A percentile compares a stretch with the other conserved stretches of the same genome.
Evolutionary conservation across 2,113 vertebrate genomes (phyloP).

Genomic region (Tamias sibiricus): DNA sequence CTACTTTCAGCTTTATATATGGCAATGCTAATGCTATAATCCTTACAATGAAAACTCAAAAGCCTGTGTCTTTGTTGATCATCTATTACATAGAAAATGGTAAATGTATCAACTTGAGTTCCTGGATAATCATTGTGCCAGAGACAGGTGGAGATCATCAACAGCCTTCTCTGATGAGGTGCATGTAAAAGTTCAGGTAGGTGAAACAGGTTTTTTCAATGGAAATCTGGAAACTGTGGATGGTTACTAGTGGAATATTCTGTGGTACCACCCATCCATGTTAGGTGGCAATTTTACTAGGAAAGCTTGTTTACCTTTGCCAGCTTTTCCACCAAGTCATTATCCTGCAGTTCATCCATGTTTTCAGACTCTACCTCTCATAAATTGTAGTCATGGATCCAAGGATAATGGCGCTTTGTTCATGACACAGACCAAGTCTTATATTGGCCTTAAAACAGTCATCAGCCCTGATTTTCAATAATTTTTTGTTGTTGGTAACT

Average conservation of each 20-base stretch:
- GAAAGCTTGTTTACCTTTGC: not conserved
- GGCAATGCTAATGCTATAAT: not conserved
- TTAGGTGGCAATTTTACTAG: accelerated
- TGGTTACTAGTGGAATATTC: not conserved
- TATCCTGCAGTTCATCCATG: not conserved
- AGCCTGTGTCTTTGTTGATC: not conserved
- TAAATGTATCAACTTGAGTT: not conserved
- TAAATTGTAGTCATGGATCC: accelerated
- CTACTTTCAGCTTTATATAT: not conserved
- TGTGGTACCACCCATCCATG: accelerated
- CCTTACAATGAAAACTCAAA: not conserved
- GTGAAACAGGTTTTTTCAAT: not conserved
- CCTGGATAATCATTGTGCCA: not conserved
- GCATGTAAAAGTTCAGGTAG: too few relatives aligned
- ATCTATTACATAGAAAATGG: not conserved
- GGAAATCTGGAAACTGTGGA: not conserved
- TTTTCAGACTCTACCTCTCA: not conserved
- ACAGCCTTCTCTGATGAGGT: not conserved
- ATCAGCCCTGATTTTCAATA: not conserved
- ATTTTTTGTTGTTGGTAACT: not conserved
- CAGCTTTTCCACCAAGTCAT: not conserved
- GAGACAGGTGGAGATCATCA: accelerated
- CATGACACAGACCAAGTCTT: not conserved
- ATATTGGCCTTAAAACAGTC: accelerated
- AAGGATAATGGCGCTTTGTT: not conserved